Evolutionary conservation across 2,113 vertebrate genomes (phyloP).

Genomic region (Ellobius talpinus): DNA sequence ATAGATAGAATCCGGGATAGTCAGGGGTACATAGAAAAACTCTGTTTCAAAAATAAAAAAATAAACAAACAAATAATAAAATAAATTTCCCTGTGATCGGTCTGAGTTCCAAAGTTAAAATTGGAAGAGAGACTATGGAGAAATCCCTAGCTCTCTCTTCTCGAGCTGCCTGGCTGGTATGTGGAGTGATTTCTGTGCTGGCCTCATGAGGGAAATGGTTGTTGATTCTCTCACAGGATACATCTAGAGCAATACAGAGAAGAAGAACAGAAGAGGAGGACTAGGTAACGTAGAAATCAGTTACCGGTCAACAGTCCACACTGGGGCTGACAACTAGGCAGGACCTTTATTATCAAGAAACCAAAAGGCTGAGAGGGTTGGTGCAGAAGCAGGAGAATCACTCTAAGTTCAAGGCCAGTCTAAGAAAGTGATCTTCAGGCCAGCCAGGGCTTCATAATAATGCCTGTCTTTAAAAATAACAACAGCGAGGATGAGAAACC

Average conservation of each 20-base stretch:
- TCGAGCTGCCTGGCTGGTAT: too few species aligned
- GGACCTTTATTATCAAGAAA: neutral
- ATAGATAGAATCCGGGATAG: too few species aligned
- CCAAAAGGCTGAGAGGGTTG: neutral
- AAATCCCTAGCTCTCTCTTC: too few species aligned
- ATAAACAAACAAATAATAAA: neutral
- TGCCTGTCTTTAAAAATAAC: neutral
- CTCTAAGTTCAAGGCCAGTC: neutral
- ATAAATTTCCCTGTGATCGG: too few species aligned
- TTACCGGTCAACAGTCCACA: neutral
- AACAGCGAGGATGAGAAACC: neutral
- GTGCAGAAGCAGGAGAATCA: neutral
- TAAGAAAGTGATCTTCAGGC: neutral
- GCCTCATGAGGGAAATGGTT: neutral
- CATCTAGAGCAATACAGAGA: neutral
- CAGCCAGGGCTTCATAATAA: neutral
- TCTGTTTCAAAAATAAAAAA: too few species aligned
- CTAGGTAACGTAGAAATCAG: neutral
- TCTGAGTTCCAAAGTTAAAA: too few species aligned
- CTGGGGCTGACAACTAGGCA: neutral
- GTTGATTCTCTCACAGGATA: neutral
- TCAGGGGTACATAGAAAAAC: too few species aligned
- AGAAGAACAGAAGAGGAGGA: slow-evolving; percentile 24
- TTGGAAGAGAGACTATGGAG: too few species aligned
- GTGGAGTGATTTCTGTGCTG: neutral